Percentiles rank a stretch among this genome's conserved stretches.
Evolutionary conservation across 2,888 invertebrate species (phyloP).

Genomic region (Orthosia gothica): DNA sequence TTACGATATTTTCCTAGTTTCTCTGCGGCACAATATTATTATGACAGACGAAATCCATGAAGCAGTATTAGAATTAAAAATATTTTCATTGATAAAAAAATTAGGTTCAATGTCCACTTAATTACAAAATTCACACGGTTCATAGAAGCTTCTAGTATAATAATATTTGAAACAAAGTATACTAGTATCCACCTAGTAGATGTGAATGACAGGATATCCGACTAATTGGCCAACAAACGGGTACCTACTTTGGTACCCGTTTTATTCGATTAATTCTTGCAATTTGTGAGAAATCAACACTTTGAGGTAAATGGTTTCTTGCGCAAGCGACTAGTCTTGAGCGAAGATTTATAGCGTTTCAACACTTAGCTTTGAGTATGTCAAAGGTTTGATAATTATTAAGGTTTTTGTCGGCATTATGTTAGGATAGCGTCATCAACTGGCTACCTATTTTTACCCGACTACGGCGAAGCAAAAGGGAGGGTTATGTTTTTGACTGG

Average conservation of each 20-base stretch:
- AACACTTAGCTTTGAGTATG: slow-evolving; percentile 23
- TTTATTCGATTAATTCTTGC: slow-evolving; percentile 44
- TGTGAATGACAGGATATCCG: slow-evolving; percentile 50
- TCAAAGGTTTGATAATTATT: slow-evolving; percentile 6
- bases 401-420: neutral
- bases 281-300: slow-evolving; percentile 48
- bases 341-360: slow-evolving; percentile 52
- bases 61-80: neutral
- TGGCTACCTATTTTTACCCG: too few species aligned
- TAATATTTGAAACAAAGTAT: slow-evolving; percentile 6
- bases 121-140: slow-evolving; percentile 8
- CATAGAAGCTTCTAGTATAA: neutral
- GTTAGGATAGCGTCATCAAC: neutral
- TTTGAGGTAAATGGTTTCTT: slow-evolving; percentile 43
- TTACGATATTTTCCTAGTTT: too few species aligned
- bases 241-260: slow-evolving; percentile 11
- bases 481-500: too few species aligned
- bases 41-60: too few species aligned
- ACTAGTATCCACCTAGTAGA: neutral
- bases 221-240: slow-evolving; percentile 24
- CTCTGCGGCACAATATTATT: too few species aligned
- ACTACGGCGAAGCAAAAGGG: too few species aligned
- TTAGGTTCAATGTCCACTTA: slow-evolving; percentile 4
- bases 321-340: slow-evolving; percentile 21
- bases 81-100: slow-evolving; percentile 7